Conservation (phyloP, 2,888 invertebrate genomes). For the Eupithecia subumbrata region DNA sequence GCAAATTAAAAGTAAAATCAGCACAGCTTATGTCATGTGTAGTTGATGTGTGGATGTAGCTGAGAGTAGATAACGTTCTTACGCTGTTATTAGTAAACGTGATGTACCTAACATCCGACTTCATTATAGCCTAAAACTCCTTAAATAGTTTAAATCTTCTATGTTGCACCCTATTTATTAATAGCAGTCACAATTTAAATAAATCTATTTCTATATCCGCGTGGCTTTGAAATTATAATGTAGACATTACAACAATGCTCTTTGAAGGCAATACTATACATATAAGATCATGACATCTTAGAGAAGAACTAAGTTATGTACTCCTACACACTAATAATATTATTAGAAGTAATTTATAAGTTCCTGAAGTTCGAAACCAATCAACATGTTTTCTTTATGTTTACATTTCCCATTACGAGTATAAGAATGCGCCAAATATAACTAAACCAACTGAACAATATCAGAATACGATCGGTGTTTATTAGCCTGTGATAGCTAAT, state of each 20-base stretch:
- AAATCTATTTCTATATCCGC: background rate
- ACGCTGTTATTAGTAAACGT: background rate
- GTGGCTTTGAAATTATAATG: conserved; percentile 13
- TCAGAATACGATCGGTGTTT: conserved; percentile 30
- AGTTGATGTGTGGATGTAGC: conserved; percentile 14
- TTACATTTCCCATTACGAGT: conserved; percentile 20
- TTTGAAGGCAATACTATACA: conserved; percentile 13
- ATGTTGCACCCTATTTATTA: background rate
- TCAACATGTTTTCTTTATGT: background rate
- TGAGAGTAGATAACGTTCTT: conserved; percentile 6
- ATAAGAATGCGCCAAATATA: conserved; percentile 25
- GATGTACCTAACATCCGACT: background rate
- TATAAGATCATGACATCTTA: conserved; percentile 9
- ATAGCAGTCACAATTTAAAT: background rate
- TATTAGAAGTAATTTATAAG: conserved; percentile 17
- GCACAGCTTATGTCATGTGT: conserved; percentile 15
- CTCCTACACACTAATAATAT: background rate
- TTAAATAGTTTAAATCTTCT: background rate
- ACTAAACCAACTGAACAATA: conserved; percentile 14
- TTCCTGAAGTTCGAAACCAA: conserved; percentile 18
- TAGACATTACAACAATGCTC: background rate
- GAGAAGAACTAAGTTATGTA: conserved; percentile 9
- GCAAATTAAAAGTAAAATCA: conserved; percentile 3
- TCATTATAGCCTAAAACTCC: background rate
- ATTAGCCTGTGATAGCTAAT: conserved; percentile 43